A percentile compares a stretch with the other conserved stretches of the same genome.
Conservation (phyloP, 2,113 vertebrate genomes). For the Macaca mulatta region DNA sequence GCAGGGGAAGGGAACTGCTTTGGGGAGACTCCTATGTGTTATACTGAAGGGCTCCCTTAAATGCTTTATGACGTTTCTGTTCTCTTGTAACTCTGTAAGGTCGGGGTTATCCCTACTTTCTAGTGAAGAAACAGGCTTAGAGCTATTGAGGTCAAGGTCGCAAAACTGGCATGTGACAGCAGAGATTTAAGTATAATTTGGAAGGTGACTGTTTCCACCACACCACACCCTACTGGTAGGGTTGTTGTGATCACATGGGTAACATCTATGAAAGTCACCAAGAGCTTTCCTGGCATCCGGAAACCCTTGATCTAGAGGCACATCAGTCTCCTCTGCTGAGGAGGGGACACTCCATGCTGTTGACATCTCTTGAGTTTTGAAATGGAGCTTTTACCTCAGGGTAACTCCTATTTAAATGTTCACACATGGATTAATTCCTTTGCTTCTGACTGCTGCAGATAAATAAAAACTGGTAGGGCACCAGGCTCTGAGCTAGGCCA, state of each 20-base stretch:
- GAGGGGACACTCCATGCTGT: background rate
- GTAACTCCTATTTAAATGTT: background rate
- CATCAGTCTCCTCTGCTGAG: background rate
- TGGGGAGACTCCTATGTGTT: background rate
- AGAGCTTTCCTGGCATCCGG: background rate
- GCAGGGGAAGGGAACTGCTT: background rate
- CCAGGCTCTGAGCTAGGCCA: background rate
- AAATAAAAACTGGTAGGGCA: background rate
- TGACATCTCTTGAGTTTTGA: background rate
- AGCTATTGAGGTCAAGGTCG: background rate
- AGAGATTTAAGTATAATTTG: background rate
- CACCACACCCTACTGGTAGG: background rate
- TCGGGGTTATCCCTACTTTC: background rate
- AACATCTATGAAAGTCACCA: background rate
- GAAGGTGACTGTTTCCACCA: background rate
- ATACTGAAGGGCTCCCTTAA: background rate
- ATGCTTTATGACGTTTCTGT: background rate
- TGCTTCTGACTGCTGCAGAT: background rate
- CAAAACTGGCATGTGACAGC: background rate
- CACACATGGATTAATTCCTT: background rate
- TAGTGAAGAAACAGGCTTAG: background rate
- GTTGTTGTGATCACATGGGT: background rate
- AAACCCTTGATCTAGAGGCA: background rate
- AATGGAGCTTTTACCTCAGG: background rate
- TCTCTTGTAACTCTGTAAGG: background rate